phyloP scores from a whole-genome alignment of 1,140 invertebrate genomes.

The Drosophila grimshawi region DNA sequence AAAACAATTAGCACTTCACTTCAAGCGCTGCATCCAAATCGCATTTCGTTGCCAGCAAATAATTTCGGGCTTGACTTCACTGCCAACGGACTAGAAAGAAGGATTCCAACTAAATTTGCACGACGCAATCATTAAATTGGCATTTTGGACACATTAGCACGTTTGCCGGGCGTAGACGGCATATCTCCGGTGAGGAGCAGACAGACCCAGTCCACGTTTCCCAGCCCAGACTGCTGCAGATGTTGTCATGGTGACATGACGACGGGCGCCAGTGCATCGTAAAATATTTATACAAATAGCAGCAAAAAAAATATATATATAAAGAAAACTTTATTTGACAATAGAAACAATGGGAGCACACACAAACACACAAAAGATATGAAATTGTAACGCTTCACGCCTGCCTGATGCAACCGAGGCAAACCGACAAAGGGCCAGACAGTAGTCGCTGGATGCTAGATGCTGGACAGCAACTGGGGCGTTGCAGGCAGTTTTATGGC shows the following conservation, averaged over 20 bases:
- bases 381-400: slow-evolving; percentile 73
- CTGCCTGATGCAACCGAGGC: slow-evolving; percentile 29
- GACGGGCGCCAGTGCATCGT: slow-evolving; percentile 67
- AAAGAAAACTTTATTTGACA: slow-evolving; percentile 33
- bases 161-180: slow-evolving; percentile 59
- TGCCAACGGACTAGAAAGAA: slow-evolving; percentile 67
- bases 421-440: slow-evolving; percentile 60
- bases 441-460: slow-evolving; percentile 39
- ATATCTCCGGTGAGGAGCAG: slow-evolving; percentile 62
- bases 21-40: slow-evolving; percentile 30
- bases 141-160: slow-evolving; percentile 63
- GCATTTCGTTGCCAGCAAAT: slow-evolving; percentile 36
- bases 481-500: slow-evolving; percentile 48
- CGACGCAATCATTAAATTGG: slow-evolving; percentile 56
- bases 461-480: slow-evolving; percentile 36
- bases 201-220: background rate
- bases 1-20: slow-evolving; percentile 47
- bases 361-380: slow-evolving; percentile 49
- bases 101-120: slow-evolving; percentile 44
- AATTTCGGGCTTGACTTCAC: slow-evolving; percentile 73
- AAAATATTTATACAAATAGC: slow-evolving; percentile 69
- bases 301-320: background rate
- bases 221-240: slow-evolving; percentile 16
- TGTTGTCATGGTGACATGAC: slow-evolving; percentile 19
- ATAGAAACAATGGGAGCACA: slow-evolving; percentile 27